These are phyloP conservation scores for Parasteatoda lunata DNA, from an alignment of 2,888 invertebrate genomes.

Conservation along the genomic window DNA sequence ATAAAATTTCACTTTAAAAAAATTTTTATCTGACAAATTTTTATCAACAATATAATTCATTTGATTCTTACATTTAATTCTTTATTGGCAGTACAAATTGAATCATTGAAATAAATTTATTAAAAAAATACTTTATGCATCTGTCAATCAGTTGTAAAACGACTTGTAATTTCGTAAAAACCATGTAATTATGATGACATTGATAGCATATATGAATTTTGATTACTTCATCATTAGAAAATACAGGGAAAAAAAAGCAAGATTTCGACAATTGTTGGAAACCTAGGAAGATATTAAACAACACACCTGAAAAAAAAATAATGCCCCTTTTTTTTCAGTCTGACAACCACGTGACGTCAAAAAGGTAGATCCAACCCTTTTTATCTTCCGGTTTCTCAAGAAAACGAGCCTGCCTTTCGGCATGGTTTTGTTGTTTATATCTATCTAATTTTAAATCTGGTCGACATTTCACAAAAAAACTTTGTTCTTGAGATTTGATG, in stretches of 20 bases:
- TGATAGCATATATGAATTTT: no score
- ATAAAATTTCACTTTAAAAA: no score
- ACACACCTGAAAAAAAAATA: background rate
- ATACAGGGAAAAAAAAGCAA: background rate
- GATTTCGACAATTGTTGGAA: background rate
- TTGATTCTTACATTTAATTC: no score
- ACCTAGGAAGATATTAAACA: background rate
- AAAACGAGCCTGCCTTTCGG: background rate
- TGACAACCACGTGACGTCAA: slow-evolving; percentile 1
- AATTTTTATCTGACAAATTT: no score
- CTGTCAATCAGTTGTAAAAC: no score
- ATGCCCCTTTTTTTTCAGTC: background rate
- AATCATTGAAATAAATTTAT: no score
- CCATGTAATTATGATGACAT: no score
- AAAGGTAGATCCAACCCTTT: background rate
- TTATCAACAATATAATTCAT: no score
- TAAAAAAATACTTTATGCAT: no score
- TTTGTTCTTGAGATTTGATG: background rate
- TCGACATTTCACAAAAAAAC: background rate
- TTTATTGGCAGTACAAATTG: no score
- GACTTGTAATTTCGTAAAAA: no score
- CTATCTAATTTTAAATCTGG: slow-evolving; percentile 13
- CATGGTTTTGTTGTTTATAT: slow-evolving; percentile 11
- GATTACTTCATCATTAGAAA: no score
- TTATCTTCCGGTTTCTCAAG: slow-evolving; percentile 23